These are phyloP conservation scores for Anhinga anhinga DNA, from an alignment of 2,113 vertebrate species.

Conservation along the genomic window DNA sequence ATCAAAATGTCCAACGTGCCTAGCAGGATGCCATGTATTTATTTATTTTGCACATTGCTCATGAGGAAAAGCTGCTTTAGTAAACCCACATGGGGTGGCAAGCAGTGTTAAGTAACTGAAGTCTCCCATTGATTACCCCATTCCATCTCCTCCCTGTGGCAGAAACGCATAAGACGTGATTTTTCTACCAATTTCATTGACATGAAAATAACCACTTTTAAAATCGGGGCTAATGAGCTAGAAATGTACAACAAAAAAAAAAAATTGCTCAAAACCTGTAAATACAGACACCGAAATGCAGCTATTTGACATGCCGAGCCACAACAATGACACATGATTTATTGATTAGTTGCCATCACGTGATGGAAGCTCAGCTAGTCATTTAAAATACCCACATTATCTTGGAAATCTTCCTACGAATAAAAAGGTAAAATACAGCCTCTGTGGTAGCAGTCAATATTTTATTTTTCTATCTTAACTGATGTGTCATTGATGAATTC, in stretches of 20 bases:
- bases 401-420: constrained; percentile 37
- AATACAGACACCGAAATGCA: constrained; percentile 32
- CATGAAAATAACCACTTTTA: constrained; percentile 51
- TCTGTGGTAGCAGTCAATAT: background rate
- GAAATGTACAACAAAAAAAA: constrained; percentile 34
- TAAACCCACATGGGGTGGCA: background rate
- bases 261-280: constrained; percentile 21
- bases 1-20: background rate
- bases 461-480: constrained; percentile 19
- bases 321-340: constrained; percentile 62
- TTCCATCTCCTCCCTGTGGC: constrained; percentile 3
- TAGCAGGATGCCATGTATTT: background rate
- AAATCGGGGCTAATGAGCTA: constrained; percentile 56
- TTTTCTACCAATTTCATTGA: constrained; percentile 47
- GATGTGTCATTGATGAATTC: constrained; percentile 1
- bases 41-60: background rate
- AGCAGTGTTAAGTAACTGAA: background rate
- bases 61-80: background rate
- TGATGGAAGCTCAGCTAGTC: constrained; percentile 19
- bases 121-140: background rate
- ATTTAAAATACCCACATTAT: constrained; percentile 40
- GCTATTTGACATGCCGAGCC: constrained; percentile 41
- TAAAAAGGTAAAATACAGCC: constrained; percentile 19
- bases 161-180: constrained; percentile 38
- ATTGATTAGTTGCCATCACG: constrained; percentile 63